Percentiles rank a stretch among this genome's conserved stretches.
Conservation (phyloP, 2,888 invertebrate species). For the Hirtodrosophila alboralis region DNA sequence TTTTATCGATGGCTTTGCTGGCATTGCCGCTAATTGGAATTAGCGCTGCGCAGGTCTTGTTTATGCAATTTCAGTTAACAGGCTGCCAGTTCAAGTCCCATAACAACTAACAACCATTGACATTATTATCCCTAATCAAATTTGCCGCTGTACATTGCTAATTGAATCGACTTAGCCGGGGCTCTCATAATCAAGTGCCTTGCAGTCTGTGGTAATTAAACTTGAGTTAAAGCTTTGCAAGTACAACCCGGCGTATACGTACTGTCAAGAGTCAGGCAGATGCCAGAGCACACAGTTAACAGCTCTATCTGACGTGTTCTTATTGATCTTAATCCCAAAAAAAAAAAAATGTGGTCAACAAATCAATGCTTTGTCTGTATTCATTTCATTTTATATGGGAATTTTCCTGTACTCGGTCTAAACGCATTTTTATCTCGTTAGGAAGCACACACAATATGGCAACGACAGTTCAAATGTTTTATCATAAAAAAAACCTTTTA, state of each 20-base stretch:
- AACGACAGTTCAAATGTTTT: slow-evolving; percentile 9
- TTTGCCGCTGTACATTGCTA: slow-evolving; percentile 56
- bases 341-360: no score
- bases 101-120: slow-evolving; percentile 52
- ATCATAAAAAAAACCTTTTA: slow-evolving; percentile 12
- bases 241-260: background rate
- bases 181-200: slow-evolving; percentile 49
- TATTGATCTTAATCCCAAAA: slow-evolving; percentile 5
- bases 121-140: slow-evolving; percentile 68
- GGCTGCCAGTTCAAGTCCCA: slow-evolving; percentile 17
- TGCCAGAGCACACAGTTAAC: slow-evolving; percentile 2
- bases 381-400: no score
- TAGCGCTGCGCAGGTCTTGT: slow-evolving; percentile 67
- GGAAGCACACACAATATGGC: slow-evolving; percentile 39
- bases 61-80: slow-evolving; percentile 54
- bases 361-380: slow-evolving; percentile 18
- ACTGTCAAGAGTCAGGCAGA: slow-evolving; percentile 13
- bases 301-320: slow-evolving; percentile 12
- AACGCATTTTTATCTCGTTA: slow-evolving; percentile 48
- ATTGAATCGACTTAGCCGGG: slow-evolving; percentile 51
- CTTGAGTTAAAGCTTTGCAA: slow-evolving; percentile 48
- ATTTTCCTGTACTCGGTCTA: slow-evolving; percentile 19
- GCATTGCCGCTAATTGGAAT: slow-evolving; percentile 68
- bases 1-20: slow-evolving; percentile 19
- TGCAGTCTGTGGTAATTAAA: slow-evolving; percentile 55